Percentiles rank a stretch among this genome's conserved stretches.
These are phyloP conservation scores for Amphiura filiformis DNA, from an alignment of 35 echinoderm and acorn worm genomes.

Conservation along the genomic window DNA sequence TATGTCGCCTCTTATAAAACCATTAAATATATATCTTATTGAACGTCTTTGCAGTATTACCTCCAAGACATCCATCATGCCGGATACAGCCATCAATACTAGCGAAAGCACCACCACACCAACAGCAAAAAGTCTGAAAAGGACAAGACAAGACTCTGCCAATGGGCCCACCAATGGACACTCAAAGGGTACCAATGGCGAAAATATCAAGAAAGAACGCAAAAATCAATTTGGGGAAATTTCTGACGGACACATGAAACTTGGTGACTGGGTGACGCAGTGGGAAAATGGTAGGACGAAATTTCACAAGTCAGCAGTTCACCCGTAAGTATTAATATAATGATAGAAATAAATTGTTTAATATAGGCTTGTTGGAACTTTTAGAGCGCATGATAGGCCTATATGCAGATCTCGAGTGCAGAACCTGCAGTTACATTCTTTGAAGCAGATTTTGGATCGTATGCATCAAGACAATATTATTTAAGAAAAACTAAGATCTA, in stretches of 20 bases:
- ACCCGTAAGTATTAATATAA: conserved; percentile 48
- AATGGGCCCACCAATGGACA: not conserved
- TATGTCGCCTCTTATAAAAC: too few relatives aligned
- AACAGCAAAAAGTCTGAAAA: not conserved
- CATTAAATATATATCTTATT: too few relatives aligned
- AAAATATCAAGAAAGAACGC: not conserved
- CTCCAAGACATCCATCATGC: not conserved
- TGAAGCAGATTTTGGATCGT: too few relatives aligned
- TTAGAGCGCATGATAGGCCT: too few relatives aligned
- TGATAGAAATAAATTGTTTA: not conserved
- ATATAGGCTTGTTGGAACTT: not conserved
- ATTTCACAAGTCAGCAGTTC: conserved; percentile 65
- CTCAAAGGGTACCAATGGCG: not conserved
- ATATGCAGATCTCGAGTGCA: too few relatives aligned
- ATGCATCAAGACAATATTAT: too few relatives aligned
- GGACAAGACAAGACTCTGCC: not conserved
- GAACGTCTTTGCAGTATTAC: too few relatives aligned
- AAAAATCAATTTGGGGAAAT: conserved; percentile 77
- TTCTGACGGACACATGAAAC: conserved; percentile 58
- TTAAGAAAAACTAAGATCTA: too few relatives aligned
- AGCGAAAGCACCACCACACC: not conserved
- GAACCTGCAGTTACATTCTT: too few relatives aligned
- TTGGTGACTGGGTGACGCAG: conserved; percentile 59
- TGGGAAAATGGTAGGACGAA: conserved; percentile 77
- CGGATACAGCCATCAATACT: not conserved